Base-by-base conservation (phyloP, 2,797 vertebrate species). In the Clarias fuscus region DNA sequence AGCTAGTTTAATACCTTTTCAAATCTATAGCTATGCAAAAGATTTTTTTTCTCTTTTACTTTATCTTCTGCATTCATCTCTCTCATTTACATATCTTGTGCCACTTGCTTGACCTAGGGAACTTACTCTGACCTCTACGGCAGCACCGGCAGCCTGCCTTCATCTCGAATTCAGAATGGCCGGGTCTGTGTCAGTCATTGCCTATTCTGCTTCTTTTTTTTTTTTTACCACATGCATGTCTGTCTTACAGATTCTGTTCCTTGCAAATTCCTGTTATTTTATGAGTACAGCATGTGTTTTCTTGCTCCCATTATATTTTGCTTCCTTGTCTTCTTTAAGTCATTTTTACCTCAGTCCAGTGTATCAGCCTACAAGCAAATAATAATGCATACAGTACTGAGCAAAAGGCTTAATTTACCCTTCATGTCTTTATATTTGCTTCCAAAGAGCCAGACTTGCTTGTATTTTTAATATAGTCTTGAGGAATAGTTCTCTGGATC, bases 101-200 rank as follows among this genome's bases (percentile, higher is more conserved):
- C 71, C 78, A 53, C n/a, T 82, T 86, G 82, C 83, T 84, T 77
- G 81, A 64, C 7, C 6, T 84, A 91, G 90, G 89, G 86, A 71
- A 86, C 84, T 86, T 84, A 89, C 91, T 92, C 93, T 15, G 93
- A 94, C 65, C 90, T 94, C 24, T 92, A 93, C 85, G 90, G 91
- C 90, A 90, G 89, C 87, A 88, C 90, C 84, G 89, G 88, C 40
- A 56, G 92, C 83, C 93, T 93, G 3, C 89, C 93, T 83, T 92
- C 93, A 87, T 92, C 93, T 87, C 93, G 91, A 70, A 88, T 94
- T 86, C 93, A 94, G 85, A 95, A 95, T 94, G 93, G 90, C 85
- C 92, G 93, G 95, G 95, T 96, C 92, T 95, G 95, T 96, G 90
- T 78, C 77, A 83, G 84, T 79, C 77, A 64, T 58, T 20, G 48